Base-by-base conservation (phyloP, 2,113 vertebrate genomes). In the Seriola rivoliana region DNA sequence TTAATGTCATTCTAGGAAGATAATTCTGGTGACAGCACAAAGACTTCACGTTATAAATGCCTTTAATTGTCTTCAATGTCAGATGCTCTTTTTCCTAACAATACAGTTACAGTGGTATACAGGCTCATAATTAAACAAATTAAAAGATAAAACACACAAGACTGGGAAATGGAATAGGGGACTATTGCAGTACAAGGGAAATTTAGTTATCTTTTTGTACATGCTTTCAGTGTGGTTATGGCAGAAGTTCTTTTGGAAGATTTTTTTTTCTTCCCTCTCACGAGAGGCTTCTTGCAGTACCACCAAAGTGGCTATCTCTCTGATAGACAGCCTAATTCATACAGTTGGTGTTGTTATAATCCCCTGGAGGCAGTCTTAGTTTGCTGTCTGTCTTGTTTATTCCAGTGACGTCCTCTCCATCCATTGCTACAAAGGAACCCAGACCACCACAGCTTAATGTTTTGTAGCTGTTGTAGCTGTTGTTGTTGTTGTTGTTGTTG, bases 281-380 rank as follows among this genome's bases (percentile, higher is more conserved):
- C 46, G 9, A 16, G 65, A 46, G 65, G 42, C 25, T 4, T 75
- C 84, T 82, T 72, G 42, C 71, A 60, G 75, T 73, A 68, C 40
- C 79, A 76, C 65, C 76, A 67, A 59, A 85, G 85, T 72, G 67
- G 25, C 81, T 80, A 21, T 82, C 23, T 58, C 34, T 80, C 70
- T 84, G 87, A 88, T 46, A 76, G 85, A 85, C 87, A 79, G 77
- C 58, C 75, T 85, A 66, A 86, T 88, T 91, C 88, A 86, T 82
- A 83, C 72, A 75, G 75, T 71, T 66, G 69, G 57, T 83, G 78
- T 74, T 62, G 66, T 84, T 71, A 48, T 48, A 85, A 87, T 85
- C 80, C 85, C 81, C 84, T 3, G 2, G 78, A 80, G 81, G 64
- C 71, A 55, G 54, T 72, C 82, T 84, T 58, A 36, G 78, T 84